phyloP scores from a whole-genome alignment of 2,113 vertebrate genomes.

The Neomonachus schauinslandi region DNA sequence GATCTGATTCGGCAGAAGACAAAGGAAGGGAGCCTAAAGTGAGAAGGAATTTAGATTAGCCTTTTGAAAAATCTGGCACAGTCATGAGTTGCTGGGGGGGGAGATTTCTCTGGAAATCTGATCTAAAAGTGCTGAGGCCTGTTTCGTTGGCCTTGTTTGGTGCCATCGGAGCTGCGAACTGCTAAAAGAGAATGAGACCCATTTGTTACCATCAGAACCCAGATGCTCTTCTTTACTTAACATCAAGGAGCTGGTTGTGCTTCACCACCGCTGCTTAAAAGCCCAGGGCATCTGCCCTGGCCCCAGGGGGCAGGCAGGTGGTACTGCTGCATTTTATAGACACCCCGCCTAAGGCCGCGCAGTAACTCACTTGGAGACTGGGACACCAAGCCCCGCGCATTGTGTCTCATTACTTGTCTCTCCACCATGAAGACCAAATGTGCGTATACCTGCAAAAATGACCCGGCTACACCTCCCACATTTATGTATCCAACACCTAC shows the following conservation, averaged over 20 bases:
- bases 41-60: conserved; percentile 35
- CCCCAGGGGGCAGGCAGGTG: neutral
- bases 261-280: neutral
- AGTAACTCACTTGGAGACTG: neutral
- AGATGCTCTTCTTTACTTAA: neutral
- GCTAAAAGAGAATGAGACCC: neutral
- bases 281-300: neutral
- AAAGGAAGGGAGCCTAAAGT: neutral
- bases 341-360: neutral
- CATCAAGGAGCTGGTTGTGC: neutral
- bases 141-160: neutral
- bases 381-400: neutral
- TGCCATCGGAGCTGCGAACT: neutral
- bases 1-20: neutral
- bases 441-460: neutral
- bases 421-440: neutral
- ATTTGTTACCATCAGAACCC: neutral
- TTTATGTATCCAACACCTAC: neutral
- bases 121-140: neutral
- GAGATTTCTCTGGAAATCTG: conserved; percentile 35
- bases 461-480: neutral
- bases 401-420: neutral
- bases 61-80: neutral
- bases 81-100: neutral
- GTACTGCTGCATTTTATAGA: neutral